A percentile compares a stretch with the other conserved stretches of the same genome.
These are phyloP conservation scores for Hoplodrina blanda DNA, from an alignment of 2,888 invertebrate genomes.

Conservation along the genomic window DNA sequence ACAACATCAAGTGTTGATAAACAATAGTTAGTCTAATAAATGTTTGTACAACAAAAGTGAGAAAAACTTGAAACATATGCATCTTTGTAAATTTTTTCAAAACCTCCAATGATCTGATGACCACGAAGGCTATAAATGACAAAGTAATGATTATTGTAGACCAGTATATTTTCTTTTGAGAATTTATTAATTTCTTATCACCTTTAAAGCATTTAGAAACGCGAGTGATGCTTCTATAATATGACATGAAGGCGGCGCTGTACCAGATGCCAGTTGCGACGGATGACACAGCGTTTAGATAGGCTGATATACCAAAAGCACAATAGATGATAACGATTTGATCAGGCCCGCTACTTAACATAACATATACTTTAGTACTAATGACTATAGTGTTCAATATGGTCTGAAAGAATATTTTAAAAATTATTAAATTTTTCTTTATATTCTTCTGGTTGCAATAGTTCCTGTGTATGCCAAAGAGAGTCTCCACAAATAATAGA, in stretches of 20 bases:
- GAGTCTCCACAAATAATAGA: slow-evolving; percentile 7
- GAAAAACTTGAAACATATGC: not conserved
- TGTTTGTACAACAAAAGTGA: not conserved
- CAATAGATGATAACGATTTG: not conserved
- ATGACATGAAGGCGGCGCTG: slow-evolving; percentile 24
- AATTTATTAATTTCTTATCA: slow-evolving; percentile 15
- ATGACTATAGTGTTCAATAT: not conserved
- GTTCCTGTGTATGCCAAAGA: slow-evolving; percentile 21
- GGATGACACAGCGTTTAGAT: not conserved
- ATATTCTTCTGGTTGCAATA: slow-evolving; percentile 10
- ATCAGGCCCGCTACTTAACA: not conserved
- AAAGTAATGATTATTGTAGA: not conserved
- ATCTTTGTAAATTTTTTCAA: not conserved
- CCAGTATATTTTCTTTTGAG: slow-evolving; percentile 23
- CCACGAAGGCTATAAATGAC: not conserved
- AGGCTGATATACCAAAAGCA: not conserved
- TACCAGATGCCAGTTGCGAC: not conserved
- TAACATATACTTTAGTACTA: not conserved
- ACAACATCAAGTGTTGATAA: not conserved
- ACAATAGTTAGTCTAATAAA: not conserved
- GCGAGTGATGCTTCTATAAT: slow-evolving; percentile 13
- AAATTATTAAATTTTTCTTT: slow-evolving; percentile 1
- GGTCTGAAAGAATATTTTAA: not conserved
- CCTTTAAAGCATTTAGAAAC: slow-evolving; percentile 17
- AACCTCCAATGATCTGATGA: slow-evolving; percentile 4